Evolutionary conservation across 2,888 invertebrate species (phyloP).

Genomic region (Hipparchia semele): DNA sequence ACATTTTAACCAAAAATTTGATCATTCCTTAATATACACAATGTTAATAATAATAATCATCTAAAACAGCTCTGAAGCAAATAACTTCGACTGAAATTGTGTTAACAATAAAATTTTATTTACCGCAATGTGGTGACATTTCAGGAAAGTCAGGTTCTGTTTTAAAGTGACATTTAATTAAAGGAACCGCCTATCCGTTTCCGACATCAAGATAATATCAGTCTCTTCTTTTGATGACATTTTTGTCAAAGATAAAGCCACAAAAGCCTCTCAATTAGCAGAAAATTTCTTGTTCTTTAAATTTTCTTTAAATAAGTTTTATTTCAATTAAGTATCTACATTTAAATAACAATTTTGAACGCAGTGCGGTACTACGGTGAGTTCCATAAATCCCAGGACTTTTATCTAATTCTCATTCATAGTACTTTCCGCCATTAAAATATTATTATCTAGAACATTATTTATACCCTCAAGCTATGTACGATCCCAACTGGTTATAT

Average conservation of each 20-base stretch:
- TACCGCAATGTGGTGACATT: neutral
- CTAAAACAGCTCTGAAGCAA: neutral
- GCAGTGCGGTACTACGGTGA: too few species aligned
- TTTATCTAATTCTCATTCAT: too few species aligned
- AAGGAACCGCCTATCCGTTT: slow-evolving; percentile 9
- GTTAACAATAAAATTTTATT: neutral
- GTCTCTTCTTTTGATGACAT: slow-evolving; percentile 1
- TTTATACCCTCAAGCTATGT: neutral
- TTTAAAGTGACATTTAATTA: slow-evolving; percentile 20
- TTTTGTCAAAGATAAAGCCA: neutral
- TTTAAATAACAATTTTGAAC: too few species aligned
- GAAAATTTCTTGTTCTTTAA: neutral
- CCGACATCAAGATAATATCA: slow-evolving; percentile 19
- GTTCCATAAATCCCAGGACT: too few species aligned
- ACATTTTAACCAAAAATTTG: too few species aligned
- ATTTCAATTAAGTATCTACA: too few species aligned
- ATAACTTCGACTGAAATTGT: neutral
- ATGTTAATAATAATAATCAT: too few species aligned
- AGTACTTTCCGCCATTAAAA: too few species aligned
- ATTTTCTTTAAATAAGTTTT: neutral
- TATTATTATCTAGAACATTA: neutral
- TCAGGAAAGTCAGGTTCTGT: neutral
- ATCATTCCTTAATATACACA: too few species aligned
- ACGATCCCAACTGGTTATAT: slow-evolving; percentile 4
- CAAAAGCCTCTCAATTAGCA: neutral